A percentile compares a stretch with the other conserved stretches of the same genome.
These are phyloP conservation scores for Balanococcus diminutus DNA, from an alignment of 2,888 invertebrate genomes.

Conservation along the genomic window DNA sequence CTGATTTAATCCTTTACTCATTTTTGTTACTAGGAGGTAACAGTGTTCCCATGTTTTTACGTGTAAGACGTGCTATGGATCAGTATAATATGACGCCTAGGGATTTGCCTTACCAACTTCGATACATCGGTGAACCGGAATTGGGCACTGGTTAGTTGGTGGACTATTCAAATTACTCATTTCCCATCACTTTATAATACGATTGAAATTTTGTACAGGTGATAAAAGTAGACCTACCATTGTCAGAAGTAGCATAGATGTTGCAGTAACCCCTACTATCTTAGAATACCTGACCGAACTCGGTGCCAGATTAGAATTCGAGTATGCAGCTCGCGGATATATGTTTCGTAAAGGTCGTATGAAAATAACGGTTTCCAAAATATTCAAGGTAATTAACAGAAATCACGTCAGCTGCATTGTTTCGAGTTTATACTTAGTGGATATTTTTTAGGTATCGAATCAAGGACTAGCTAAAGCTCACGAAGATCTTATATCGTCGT, in stretches of 20 bases:
- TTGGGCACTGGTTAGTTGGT: slow-evolving; percentile 63
- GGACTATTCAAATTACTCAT: background rate
- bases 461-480: slow-evolving; percentile 63
- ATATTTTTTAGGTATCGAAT: slow-evolving; percentile 3
- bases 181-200: background rate
- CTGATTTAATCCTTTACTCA: background rate
- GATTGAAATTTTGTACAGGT: slow-evolving; percentile 56
- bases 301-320: slow-evolving; percentile 89
- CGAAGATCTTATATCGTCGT: slow-evolving; percentile 87
- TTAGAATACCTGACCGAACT: slow-evolving; percentile 90
- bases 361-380: slow-evolving; percentile 95
- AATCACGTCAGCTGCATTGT: background rate
- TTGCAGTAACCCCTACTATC: slow-evolving; percentile 87
- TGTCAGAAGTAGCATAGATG: slow-evolving; percentile 89
- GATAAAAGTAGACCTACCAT: slow-evolving; percentile 83
- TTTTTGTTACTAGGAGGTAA: slow-evolving; percentile 57
- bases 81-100: slow-evolving; percentile 68
- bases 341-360: slow-evolving; percentile 96
- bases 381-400: slow-evolving; percentile 70
- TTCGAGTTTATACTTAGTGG: background rate
- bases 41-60: slow-evolving; percentile 67
- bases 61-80: slow-evolving; percentile 84
- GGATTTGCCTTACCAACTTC: slow-evolving; percentile 86
- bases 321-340: slow-evolving; percentile 90
- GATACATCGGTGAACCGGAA: slow-evolving; percentile 91